phyloP scores from a whole-genome alignment of 2,888 invertebrate species.

The Artemia sinica region DNA sequence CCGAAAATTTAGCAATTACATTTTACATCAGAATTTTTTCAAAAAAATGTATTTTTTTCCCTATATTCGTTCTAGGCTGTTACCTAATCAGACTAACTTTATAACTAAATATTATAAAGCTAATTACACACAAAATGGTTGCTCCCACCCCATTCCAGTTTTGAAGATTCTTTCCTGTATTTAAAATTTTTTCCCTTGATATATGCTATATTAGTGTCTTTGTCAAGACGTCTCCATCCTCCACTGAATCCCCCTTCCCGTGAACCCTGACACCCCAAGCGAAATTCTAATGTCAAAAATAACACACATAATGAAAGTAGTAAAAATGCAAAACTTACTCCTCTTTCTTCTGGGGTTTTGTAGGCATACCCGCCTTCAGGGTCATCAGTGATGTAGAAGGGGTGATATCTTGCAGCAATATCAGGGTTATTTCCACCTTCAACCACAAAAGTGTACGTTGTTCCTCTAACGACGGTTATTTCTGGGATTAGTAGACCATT shows the following conservation, averaged over 20 bases:
- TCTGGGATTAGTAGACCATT: constrained; percentile 78
- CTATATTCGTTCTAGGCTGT: too few relatives aligned
- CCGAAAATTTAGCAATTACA: too few relatives aligned
- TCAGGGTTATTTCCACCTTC: constrained; percentile 68
- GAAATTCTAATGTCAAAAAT: background rate
- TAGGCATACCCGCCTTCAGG: constrained; percentile 73
- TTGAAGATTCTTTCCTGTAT: too few relatives aligned
- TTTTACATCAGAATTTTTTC: too few relatives aligned
- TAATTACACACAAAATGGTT: too few relatives aligned
- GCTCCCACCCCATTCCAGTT: too few relatives aligned
- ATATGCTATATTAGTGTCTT: too few relatives aligned
- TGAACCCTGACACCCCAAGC: background rate
- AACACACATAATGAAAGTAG: background rate
- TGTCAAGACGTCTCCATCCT: constrained; percentile 17
- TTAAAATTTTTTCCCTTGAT: too few relatives aligned
- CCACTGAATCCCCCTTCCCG: background rate
- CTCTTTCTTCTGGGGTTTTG: constrained; percentile 59
- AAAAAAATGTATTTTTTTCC: too few relatives aligned
- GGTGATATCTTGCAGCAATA: constrained; percentile 66
- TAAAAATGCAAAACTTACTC: constrained; percentile 39
- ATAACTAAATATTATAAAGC: too few relatives aligned
- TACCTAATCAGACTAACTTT: too few relatives aligned
- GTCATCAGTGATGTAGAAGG: constrained; percentile 75
- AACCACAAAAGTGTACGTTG: constrained; percentile 64
- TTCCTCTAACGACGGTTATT: constrained; percentile 65